phyloP scores from a whole-genome alignment of 2,888 invertebrate species.

The Patella ulyssiponensis region DNA sequence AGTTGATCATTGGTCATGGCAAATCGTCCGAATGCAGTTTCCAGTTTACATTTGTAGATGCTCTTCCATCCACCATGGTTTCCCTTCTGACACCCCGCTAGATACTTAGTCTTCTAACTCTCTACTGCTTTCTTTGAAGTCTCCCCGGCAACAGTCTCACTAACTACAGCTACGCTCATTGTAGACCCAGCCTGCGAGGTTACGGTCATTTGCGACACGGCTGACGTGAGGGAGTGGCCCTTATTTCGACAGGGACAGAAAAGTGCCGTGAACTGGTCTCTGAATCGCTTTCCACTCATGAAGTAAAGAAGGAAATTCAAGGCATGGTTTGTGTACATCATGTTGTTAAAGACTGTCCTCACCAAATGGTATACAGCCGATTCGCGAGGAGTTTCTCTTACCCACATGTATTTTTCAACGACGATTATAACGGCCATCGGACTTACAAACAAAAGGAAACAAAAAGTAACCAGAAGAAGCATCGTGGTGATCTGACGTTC shows the following conservation, averaged over 20 bases:
- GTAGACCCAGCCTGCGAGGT: neutral
- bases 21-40: too few relatives aligned
- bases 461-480: conserved; percentile 30
- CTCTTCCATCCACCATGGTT: too few relatives aligned
- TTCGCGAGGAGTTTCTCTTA: conserved; percentile 12
- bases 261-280: conserved; percentile 12
- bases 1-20: too few relatives aligned
- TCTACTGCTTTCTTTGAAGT: too few relatives aligned
- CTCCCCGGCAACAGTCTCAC: neutral
- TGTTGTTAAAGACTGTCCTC: conserved; percentile 28
- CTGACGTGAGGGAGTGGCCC: neutral
- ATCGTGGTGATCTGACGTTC: conserved; percentile 30
- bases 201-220: neutral
- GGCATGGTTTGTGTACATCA: conserved; percentile 36
- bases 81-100: too few relatives aligned
- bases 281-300: conserved; percentile 27
- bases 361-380: conserved; percentile 25
- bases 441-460: conserved; percentile 31
- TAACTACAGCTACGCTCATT: neutral
- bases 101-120: too few relatives aligned
- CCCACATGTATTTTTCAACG: conserved; percentile 27
- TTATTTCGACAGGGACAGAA: neutral
- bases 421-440: conserved; percentile 33
- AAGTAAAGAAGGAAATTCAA: conserved; percentile 36
- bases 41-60: too few relatives aligned